phyloP scores from a whole-genome alignment of 2,113 vertebrate species.

The Okapia johnstoni region DNA sequence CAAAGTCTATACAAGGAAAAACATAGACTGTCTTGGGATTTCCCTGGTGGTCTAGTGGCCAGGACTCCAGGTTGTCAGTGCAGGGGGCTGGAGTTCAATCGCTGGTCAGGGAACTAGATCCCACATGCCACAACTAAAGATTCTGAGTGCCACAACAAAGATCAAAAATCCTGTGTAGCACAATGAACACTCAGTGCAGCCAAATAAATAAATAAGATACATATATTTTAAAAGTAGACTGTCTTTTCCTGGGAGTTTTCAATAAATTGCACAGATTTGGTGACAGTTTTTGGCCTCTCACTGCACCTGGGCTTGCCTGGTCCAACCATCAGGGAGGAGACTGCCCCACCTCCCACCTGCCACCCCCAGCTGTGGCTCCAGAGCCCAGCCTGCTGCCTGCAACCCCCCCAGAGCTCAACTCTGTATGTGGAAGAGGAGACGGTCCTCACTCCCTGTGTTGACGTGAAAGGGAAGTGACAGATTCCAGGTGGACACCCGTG shows the following conservation, averaged over 20 bases:
- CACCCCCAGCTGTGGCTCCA: too few species aligned
- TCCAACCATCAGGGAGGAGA: not conserved
- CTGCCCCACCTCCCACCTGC: fast-evolving
- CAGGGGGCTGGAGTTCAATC: not conserved
- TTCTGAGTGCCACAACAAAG: not conserved
- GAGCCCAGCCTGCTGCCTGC: not conserved
- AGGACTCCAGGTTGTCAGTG: not conserved
- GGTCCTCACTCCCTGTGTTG: not conserved
- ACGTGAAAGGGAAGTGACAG: not conserved
- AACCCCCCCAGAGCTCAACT: not conserved
- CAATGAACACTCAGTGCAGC: fast-evolving
- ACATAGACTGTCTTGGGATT: not conserved
- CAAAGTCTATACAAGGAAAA: not conserved
- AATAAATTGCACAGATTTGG: not conserved
- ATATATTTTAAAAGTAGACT: not conserved
- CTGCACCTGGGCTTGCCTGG: fast-evolving
- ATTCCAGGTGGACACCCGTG: not conserved
- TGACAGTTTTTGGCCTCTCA: not conserved
- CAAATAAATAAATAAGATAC: not conserved
- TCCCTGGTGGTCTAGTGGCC: fast-evolving
- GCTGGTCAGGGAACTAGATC: not conserved
- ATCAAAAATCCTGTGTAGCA: not conserved
- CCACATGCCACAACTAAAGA: not conserved
- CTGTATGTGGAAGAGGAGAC: not conserved
- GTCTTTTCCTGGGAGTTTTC: not conserved